Conservation (phyloP, 2,113 vertebrate species). For the Antigone vipio region DNA sequence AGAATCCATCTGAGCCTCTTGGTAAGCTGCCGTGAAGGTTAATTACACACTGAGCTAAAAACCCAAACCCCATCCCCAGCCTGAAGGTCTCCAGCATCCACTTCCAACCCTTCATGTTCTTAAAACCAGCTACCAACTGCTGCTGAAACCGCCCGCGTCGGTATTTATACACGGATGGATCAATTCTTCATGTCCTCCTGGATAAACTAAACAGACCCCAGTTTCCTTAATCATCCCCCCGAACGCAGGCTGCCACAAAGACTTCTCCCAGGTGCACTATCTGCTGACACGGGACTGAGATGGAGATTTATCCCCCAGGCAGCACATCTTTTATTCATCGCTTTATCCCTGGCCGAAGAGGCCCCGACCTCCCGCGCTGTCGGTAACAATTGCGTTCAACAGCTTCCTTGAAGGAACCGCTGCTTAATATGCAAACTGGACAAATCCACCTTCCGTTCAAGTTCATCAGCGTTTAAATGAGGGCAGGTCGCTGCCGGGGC, state of each 20-base stretch:
- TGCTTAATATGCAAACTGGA: neutral
- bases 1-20: rapidly evolving
- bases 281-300: neutral
- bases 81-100: neutral
- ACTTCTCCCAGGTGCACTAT: neutral
- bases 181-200: neutral
- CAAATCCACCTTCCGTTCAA: neutral
- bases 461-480: neutral
- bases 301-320: neutral
- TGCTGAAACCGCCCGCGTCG: rapidly evolving
- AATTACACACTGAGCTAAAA: neutral
- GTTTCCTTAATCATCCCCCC: neutral
- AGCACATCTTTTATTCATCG: neutral
- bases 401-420: neutral
- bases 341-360: neutral
- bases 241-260: neutral
- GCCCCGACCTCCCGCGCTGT: neutral
- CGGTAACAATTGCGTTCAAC: neutral
- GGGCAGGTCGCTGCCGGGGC: neutral
- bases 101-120: neutral
- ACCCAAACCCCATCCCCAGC: neutral
- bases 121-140: neutral
- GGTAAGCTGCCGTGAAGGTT: neutral
- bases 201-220: neutral
- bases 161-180: neutral